phyloP scores from a whole-genome alignment of 2,888 invertebrate genomes.

The Netelia fuscicornis region DNA sequence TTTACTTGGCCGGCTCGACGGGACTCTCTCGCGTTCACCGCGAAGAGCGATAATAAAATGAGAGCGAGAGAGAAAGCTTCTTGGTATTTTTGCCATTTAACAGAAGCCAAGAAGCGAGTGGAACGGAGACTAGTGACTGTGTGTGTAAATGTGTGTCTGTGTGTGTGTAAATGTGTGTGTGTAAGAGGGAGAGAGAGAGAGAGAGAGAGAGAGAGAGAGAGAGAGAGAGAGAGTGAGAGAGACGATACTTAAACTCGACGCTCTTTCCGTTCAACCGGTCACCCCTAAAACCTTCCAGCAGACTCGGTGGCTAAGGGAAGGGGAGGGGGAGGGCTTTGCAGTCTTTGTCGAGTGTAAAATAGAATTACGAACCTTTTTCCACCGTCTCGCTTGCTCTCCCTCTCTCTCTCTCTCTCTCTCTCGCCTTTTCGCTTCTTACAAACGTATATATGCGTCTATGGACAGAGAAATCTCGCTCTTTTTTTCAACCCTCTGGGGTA shows the following conservation, averaged over 20 bases:
- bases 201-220: not conserved
- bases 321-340: not conserved
- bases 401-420: not conserved
- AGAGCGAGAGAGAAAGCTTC: conserved; percentile 4
- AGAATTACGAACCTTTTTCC: conserved; percentile 29
- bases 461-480: not conserved
- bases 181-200: too few relatives aligned
- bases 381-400: not conserved
- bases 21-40: not conserved
- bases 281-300: conserved; percentile 7
- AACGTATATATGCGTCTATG: not conserved
- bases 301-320: not conserved
- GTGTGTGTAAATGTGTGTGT: too few relatives aligned
- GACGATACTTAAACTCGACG: conserved; percentile 8
- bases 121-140: not conserved
- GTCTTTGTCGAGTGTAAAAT: conserved; percentile 36
- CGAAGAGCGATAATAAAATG: not conserved
- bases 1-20: conserved; percentile 11
- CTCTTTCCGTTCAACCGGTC: conserved; percentile 13
- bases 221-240: not conserved
- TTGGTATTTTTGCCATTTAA: conserved; percentile 22
- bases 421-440: not conserved
- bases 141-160: not conserved
- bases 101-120: conserved; percentile 18
- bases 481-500: not conserved